Base-by-base conservation (phyloP, 1,140 invertebrate genomes). In the Bombus impatiens region DNA sequence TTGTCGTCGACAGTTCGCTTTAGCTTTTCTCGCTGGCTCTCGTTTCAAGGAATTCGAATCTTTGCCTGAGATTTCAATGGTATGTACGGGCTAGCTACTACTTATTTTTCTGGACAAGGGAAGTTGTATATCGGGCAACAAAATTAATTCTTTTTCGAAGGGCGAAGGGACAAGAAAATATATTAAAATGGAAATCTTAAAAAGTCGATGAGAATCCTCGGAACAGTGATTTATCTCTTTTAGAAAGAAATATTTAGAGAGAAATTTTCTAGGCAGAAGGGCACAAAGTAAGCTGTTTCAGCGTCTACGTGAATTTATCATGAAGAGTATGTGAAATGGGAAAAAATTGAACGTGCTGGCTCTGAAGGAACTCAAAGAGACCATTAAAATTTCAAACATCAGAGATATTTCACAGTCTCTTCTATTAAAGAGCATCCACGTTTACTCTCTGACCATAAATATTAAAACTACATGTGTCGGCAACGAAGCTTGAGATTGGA, bases 341-440 rank as follows among this genome's bases (percentile, higher is more conserved):
- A 47, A 25, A 68, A 75, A 75, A 75, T 32, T 47, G 72, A 75
- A 75, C 42, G n/a, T 3, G n/a, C 18, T 13, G 28, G 15, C 4
- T 75, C 42, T 6, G 72, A 47, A 47, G 72, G 12, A 47, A 28
- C 72, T 75, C 42, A 75, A 75, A 75, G 72, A 47, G n/a, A 12
- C n/a, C 42, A 47, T 75, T 75, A 75, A 75, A 75, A 75, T 44
- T 75, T 75, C 42, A 75, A 53, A 12, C 68, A 70, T 32, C 42
- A 37, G 25, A 28, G 28, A 44, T 47, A 32, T 75, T 75, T 47
- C 40, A 18, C 28, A 72, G 71, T n/a, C 40, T 18, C n/a, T 47
- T 75, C n/a, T 22, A 13, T 47, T 75, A 47, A 75, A 75, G 15
- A 75, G n/a, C n/a, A 9, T 40, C 35, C 35, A 22, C 22, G 35